Evolutionary conservation across 2,797 vertebrate genomes (phyloP).

Genomic region (Propithecus perrieri): DNA sequence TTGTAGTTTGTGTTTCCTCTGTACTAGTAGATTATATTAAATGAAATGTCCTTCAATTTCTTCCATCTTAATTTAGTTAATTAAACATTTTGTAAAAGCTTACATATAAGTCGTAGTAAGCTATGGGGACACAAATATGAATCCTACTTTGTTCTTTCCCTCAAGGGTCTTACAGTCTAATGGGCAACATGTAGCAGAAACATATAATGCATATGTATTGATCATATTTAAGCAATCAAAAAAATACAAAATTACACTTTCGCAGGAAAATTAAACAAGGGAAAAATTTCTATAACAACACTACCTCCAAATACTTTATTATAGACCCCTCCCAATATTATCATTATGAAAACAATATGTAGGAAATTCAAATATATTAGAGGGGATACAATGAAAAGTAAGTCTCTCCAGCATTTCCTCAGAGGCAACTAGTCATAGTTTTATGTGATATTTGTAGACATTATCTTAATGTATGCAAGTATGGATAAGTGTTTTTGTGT

Average conservation of each 20-base stretch:
- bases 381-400: neutral
- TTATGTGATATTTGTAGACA: conserved; percentile 29
- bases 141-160: neutral
- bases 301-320: conserved; percentile 19
- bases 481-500: neutral
- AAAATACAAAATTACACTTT: neutral
- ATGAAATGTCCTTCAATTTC: neutral
- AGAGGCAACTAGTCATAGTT: neutral
- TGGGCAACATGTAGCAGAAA: neutral
- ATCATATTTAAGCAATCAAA: neutral
- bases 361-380: neutral
- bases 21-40: conserved; percentile 20
- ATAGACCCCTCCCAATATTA: neutral
- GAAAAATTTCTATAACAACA: neutral
- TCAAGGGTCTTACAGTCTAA: neutral
- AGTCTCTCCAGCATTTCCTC: neutral
- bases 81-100: conserved; percentile 11
- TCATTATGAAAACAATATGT: neutral
- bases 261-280: conserved; percentile 42
- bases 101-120: neutral
- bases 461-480: neutral
- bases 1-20: conserved; percentile 31
- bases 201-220: neutral
- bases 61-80: conserved; percentile 32
- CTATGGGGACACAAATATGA: neutral